Base-by-base conservation (phyloP, 2,797 vertebrate species). In the Cephalopachus bancanus region DNA sequence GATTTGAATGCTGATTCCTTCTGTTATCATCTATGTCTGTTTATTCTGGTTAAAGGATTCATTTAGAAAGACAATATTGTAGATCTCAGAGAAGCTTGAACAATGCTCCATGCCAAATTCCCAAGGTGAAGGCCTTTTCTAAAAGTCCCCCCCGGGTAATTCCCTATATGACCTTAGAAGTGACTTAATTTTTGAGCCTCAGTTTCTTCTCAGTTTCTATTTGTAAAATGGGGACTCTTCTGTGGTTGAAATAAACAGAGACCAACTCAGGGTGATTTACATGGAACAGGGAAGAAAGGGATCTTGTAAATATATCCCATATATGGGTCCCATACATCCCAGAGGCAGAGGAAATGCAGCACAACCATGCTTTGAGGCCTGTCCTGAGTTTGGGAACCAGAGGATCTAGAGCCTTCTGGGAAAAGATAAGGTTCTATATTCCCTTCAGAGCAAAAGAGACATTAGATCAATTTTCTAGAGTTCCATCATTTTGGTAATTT, bases 321-420 rank as follows among this genome's bases (percentile, higher is more conserved):
- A 44, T 44, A 4, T 33, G n/a, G n/a, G n/a, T n/a, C n/a, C n/a
- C 3, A 9, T 9, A 1, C 8, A 30, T 9, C 7, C 11, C 28
- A 69, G 33, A 22, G 37, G 37, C 44, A 69, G 10, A 53, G 37
- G 71, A 67, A 26, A 51, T 26, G 10, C 44, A 30, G 22, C 7
- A 5, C 20, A 30, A 12, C 16, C 60, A 17, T 80, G 12, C 72
- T 20, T 71, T 14, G 51, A 57, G 44, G 17, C 37, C 65, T 78
- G n/a, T 10, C 49, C 64, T 53, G 62, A 44, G 17, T 65, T 37
- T 79, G n/a, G n/a, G 55, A 62, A 85, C 55, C 17, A 62, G 24
- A 78, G 12, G 62, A 30, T 51, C 15, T 44, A 49, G 20, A 19
- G 5, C 37, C 57, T 10, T 53, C 4, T 10, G 67, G 15, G 71